Evolutionary conservation across 1,140 invertebrate species (phyloP).

Genomic region (Orius laevigatus): DNA sequence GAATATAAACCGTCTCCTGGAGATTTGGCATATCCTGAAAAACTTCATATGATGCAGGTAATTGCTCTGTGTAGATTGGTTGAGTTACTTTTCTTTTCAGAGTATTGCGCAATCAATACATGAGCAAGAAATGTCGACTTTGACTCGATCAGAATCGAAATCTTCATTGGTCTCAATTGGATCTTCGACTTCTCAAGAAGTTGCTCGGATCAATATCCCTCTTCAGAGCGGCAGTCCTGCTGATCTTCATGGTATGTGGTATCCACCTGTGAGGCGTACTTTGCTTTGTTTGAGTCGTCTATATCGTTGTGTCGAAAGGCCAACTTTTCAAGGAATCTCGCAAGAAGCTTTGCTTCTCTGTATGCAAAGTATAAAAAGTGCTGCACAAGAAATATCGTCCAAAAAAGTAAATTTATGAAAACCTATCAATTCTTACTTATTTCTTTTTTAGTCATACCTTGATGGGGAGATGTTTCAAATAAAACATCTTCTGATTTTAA

Average conservation of each 20-base stretch:
- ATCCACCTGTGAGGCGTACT: slow-evolving; percentile 87
- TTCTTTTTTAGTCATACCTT: slow-evolving; percentile 39
- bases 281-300: slow-evolving; percentile 88
- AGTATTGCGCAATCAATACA: slow-evolving; percentile 54
- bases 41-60: slow-evolving; percentile 89
- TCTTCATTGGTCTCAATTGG: slow-evolving; percentile 45
- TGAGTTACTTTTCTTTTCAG: slow-evolving; percentile 27
- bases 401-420: slow-evolving; percentile 31
- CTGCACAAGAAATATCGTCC: slow-evolving; percentile 48
- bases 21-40: slow-evolving; percentile 94
- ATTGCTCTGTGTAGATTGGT: background rate
- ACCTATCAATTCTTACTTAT: background rate
- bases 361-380: slow-evolving; percentile 72
- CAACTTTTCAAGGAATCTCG: slow-evolving; percentile 90
- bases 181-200: slow-evolving; percentile 46
- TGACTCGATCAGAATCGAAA: slow-evolving; percentile 46
- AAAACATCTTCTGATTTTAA: slow-evolving; percentile 88
- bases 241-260: slow-evolving; percentile 99
- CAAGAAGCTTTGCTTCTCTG: slow-evolving; percentile 87
- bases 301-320: slow-evolving; percentile 85
- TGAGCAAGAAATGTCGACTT: slow-evolving; percentile 31
- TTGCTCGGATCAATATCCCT: slow-evolving; percentile 36
- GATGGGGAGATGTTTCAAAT: slow-evolving; percentile 94
- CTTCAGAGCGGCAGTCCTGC: slow-evolving; percentile 39
- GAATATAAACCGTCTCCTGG: slow-evolving; percentile 79